Evolutionary conservation across 1,140 invertebrate genomes (phyloP).

Genomic region (Drosophila jambulina): DNA sequence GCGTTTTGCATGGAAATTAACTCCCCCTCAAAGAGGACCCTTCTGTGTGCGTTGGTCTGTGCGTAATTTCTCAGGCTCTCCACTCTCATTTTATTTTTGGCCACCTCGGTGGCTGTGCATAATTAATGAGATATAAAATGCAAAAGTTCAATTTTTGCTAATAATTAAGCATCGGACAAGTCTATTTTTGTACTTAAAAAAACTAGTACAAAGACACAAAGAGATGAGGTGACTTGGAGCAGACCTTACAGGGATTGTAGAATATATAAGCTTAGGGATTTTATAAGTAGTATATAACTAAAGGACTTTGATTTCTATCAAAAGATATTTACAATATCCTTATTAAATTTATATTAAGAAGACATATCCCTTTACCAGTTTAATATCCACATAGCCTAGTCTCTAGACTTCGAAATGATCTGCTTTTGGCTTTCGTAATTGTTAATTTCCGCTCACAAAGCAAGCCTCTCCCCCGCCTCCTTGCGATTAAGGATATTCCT

Average conservation of each 20-base stretch:
- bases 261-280: too few relatives aligned
- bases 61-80: conserved; percentile 56
- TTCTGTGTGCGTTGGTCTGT: conserved; percentile 72
- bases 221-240: background rate
- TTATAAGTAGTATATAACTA: background rate
- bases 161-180: conserved; percentile 58
- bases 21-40: background rate
- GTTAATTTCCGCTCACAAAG: conserved; percentile 34
- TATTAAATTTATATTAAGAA: too few relatives aligned
- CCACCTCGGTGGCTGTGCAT: conserved; percentile 58
- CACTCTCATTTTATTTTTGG: background rate
- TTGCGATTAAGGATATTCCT: conserved; percentile 9
- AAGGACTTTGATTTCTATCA: background rate
- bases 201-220: background rate
- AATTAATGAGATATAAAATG: conserved; percentile 83
- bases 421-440: conserved; percentile 18
- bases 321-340: background rate
- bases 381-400: background rate
- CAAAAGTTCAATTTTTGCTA: conserved; percentile 57
- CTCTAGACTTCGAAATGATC: background rate
- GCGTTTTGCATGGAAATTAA: conserved; percentile 39
- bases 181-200: conserved; percentile 43
- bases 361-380: background rate
- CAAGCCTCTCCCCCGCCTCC: background rate
- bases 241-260: too few relatives aligned